phyloP scores from a whole-genome alignment of 1,140 invertebrate species.

The Penaeus indicus region DNA sequence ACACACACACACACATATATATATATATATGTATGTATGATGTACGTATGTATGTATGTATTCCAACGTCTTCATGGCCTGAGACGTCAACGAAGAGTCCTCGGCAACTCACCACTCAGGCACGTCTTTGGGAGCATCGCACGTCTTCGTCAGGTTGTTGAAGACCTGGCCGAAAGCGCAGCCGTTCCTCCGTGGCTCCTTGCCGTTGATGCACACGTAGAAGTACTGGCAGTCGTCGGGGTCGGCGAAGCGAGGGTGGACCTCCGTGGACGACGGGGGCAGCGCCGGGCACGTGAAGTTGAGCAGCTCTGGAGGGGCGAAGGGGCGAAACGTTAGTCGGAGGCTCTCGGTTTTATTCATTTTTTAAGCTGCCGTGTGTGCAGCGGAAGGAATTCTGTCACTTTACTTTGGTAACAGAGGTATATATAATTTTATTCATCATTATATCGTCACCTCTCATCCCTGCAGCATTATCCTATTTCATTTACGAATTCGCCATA shows the following conservation, averaged over 20 bases:
- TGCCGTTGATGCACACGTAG: slow-evolving; percentile 89
- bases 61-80: neutral
- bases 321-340: no score
- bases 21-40: neutral
- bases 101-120: slow-evolving; percentile 81
- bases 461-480: no score
- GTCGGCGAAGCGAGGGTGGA: slow-evolving; percentile 89
- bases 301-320: slow-evolving; percentile 64
- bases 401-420: no score
- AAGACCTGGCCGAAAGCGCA: slow-evolving; percentile 89
- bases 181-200: slow-evolving; percentile 86
- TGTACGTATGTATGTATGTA: neutral
- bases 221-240: slow-evolving; percentile 91
- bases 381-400: no score
- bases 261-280: slow-evolving; percentile 76
- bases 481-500: no score
- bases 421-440: no score
- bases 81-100: neutral
- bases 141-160: slow-evolving; percentile 84
- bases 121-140: slow-evolving; percentile 89
- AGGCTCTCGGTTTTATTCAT: no score
- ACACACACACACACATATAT: neutral
- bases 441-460: no score
- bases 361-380: no score
- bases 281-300: slow-evolving; percentile 70